phyloP scores from a whole-genome alignment of 2,797 vertebrate genomes.

The Enteromius thamalakanensis region DNA sequence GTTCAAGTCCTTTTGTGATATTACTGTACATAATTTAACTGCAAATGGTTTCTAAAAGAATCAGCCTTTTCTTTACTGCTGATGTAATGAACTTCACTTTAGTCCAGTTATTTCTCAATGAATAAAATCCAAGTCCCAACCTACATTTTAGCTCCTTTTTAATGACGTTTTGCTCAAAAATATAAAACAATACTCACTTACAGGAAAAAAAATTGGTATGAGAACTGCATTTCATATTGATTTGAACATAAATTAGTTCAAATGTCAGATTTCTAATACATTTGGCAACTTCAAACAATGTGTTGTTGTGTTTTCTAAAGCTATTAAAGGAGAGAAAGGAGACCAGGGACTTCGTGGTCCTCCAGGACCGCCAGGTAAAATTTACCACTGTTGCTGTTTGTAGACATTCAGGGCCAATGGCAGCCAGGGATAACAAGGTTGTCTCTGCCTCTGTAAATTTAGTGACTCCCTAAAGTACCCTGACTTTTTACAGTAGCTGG shows the following conservation, averaged over 20 bases:
- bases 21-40: background rate
- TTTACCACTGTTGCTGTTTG: background rate
- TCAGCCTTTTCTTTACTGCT: background rate
- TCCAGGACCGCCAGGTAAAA: slow-evolving; percentile 85
- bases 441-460: background rate
- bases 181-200: background rate
- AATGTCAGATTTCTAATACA: background rate
- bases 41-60: background rate
- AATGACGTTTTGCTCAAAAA: background rate
- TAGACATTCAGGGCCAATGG: slow-evolving; percentile 11
- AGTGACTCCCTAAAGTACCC: background rate
- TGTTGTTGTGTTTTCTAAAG: slow-evolving; percentile 60
- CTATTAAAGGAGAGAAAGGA: slow-evolving; percentile 90
- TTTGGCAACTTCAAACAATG: background rate
- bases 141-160: background rate
- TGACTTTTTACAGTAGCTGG: background rate
- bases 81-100: background rate
- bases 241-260: background rate
- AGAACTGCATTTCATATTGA: background rate
- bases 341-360: slow-evolving; percentile 77
- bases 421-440: background rate
- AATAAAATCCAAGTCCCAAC: background rate
- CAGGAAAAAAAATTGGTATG: background rate
- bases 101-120: background rate
- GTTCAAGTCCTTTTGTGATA: background rate